Evolutionary conservation across 2,888 invertebrate species (phyloP), one percentile per base, ranked within the genome.

Genomic region (Ryuthela nishihirai): DNA sequence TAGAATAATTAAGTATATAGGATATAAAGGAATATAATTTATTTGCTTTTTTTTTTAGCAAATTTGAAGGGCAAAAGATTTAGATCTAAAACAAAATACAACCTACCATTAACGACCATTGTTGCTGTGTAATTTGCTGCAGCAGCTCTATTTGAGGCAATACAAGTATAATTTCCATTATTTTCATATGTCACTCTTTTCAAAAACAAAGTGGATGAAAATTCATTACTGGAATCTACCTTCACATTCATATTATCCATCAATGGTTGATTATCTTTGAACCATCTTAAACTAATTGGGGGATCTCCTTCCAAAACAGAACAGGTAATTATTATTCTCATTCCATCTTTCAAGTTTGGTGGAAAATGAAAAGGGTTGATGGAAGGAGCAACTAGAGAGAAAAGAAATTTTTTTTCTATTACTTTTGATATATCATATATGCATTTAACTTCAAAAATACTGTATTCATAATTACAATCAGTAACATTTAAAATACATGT

Each of bases 241-340:
- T 42, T 34, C 21, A 52, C 44, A 18, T 55, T 49, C 4, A 29
- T 15, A 20, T 49, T 44, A 20, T 50, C 48, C 25, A 46, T 44
- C 9, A 69, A 25, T 6, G 68, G 68, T 39, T 70, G 66, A 49
- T 75, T 76, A 68, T 80, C 76, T 70, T 80, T 80, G 34, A 77
- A 72, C 80, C 80, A 74, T 42, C 53, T 64, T 41, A 73, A 67
- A n/a, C 66, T 65, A 41, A 73, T 64, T 4, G 73, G 73, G 7
- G 65, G 66, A 55, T 73, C 72, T 2, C 72, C 73, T 35, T 70
- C 68, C 26, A 67, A 66, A 23, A 70, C 69, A 17, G 70, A 68
- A 62, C 74, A 74, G 72, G 79, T 75, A 41, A 79, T 74, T 64
- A 78, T 75, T 24, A 77, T 75, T 47, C 78, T 76, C 65, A 77